Percentiles rank a stretch among this genome's conserved stretches.
Conservation (phyloP, 2,888 invertebrate genomes). For the Xanthostigma xanthostigma region DNA sequence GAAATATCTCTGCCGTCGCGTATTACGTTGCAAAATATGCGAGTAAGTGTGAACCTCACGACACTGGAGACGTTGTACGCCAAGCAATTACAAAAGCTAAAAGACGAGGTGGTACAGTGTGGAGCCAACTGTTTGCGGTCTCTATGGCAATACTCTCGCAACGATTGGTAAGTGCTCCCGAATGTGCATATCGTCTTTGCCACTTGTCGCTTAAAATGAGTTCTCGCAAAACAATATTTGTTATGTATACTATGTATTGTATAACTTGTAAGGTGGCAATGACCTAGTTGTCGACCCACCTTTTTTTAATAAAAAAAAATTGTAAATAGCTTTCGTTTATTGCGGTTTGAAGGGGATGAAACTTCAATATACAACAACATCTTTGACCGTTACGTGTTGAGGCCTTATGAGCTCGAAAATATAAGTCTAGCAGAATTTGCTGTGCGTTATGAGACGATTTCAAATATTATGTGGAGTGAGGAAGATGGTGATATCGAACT, state of each 20-base stretch:
- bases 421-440: neutral
- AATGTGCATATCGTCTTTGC: constrained; percentile 20
- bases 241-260: too few relatives aligned
- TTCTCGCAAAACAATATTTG: constrained; percentile 8
- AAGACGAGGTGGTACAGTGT: constrained; percentile 2
- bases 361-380: constrained; percentile 8
- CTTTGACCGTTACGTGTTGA: neutral
- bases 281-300: too few relatives aligned
- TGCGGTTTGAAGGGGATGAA: constrained; percentile 16
- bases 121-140: constrained; percentile 5
- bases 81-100: constrained; percentile 7
- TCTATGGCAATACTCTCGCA: constrained; percentile 13
- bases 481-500: neutral
- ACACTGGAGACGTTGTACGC: constrained; percentile 7
- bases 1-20: constrained; percentile 18
- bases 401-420: neutral
- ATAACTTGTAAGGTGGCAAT: too few relatives aligned
- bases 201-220: neutral
- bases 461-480: neutral
- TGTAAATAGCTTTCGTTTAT: constrained; percentile 17
- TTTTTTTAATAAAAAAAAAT: constrained; percentile 11
- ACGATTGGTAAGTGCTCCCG: constrained; percentile 16
- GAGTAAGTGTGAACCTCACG: constrained; percentile 10
- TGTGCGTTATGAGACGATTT: neutral
- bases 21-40: constrained; percentile 10